Conservation (phyloP, 2,113 vertebrate species). For the Eudyptes chrysolophus region DNA sequence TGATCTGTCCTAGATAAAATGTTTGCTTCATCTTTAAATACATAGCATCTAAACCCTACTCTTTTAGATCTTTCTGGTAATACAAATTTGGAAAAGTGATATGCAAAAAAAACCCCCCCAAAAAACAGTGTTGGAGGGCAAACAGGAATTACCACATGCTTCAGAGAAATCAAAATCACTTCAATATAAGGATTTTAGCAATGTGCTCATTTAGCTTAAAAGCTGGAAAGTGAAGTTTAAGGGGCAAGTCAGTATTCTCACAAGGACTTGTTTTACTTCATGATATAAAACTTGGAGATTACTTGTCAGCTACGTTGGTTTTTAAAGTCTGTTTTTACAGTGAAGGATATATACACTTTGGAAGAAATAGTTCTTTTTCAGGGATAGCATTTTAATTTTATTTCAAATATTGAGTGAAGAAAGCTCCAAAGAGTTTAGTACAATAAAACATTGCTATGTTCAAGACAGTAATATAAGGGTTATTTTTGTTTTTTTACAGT, state of each 20-base stretch:
- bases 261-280: slow-evolving; percentile 24
- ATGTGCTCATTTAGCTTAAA: not conserved
- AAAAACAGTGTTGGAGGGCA: not conserved
- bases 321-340: not conserved
- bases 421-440: not conserved
- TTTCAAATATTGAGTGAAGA: slow-evolving; percentile 3
- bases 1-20: not conserved
- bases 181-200: not conserved
- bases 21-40: not conserved
- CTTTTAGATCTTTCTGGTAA: not conserved
- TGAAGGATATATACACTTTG: not conserved
- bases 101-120: not conserved
- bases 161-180: not conserved
- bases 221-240: not conserved
- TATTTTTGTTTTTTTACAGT: not conserved
- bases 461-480: not conserved
- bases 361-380: not conserved
- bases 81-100: not conserved
- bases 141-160: not conserved
- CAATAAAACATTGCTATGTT: not conserved
- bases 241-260: not conserved
- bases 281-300: not conserved
- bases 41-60: not conserved
- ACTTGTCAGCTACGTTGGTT: slow-evolving; percentile 8
- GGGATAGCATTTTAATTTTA: slow-evolving; percentile 12